phyloP scores from a whole-genome alignment of 2,888 invertebrate genomes.

The Tipula confusa region DNA sequence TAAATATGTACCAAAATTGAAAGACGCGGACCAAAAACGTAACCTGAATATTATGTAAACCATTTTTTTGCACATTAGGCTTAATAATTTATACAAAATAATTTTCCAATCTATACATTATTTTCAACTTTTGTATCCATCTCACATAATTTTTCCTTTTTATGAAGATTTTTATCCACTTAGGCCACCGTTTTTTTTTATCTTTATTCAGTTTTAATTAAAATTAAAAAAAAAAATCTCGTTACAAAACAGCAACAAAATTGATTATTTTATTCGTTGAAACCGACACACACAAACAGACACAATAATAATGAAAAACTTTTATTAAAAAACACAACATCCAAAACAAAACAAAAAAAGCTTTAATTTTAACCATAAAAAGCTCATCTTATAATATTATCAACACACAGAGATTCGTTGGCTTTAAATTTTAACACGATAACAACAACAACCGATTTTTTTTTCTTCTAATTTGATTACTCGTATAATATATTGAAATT shows the following conservation, averaged over 20 bases:
- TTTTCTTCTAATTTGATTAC: no score
- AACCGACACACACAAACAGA: background rate
- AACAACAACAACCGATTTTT: background rate
- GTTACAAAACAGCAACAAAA: background rate
- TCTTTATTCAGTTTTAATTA: background rate
- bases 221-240: background rate
- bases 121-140: background rate
- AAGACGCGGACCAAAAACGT: background rate
- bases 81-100: background rate
- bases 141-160: background rate
- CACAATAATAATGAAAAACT: background rate
- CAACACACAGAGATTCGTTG: background rate
- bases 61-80: background rate
- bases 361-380: background rate
- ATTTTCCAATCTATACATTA: slow-evolving; percentile 13
- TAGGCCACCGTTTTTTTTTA: background rate
- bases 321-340: background rate
- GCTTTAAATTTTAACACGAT: background rate
- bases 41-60: background rate
- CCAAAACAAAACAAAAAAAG: background rate
- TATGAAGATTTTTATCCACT: background rate
- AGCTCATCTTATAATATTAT: background rate
- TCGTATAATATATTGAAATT: background rate
- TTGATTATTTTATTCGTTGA: background rate
- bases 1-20: background rate